Evolutionary conservation across 2,888 invertebrate genomes (phyloP).

Genomic region (Tribolium freemani): DNA sequence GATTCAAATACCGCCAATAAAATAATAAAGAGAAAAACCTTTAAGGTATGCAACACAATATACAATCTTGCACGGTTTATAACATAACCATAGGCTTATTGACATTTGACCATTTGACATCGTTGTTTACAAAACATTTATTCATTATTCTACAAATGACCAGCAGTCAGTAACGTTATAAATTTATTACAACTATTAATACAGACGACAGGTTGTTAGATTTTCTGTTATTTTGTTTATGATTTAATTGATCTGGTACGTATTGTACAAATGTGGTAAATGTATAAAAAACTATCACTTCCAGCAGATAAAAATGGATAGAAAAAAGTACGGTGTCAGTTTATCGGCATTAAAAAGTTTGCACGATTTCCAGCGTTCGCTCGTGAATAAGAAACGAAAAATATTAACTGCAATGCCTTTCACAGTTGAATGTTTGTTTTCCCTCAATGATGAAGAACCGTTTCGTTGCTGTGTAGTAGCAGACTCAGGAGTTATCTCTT

Average conservation of each 20-base stretch:
- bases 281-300: conserved; percentile 36
- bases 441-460: conserved; percentile 23
- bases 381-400: conserved; percentile 25
- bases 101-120: conserved; percentile 25
- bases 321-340: conserved; percentile 36
- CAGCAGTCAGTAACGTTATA: conserved; percentile 20
- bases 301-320: conserved; percentile 40
- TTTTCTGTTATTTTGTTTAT: conserved; percentile 29
- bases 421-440: conserved; percentile 16
- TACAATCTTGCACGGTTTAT: conserved; percentile 25
- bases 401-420: conserved; percentile 36
- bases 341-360: conserved; percentile 38
- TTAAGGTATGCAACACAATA: conserved; percentile 20
- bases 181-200: conserved; percentile 29
- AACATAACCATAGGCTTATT: conserved; percentile 27
- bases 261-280: conserved; percentile 30
- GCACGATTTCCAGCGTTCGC: conserved; percentile 26
- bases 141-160: background rate
- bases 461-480: conserved; percentile 11
- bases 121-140: conserved; percentile 7
- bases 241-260: conserved; percentile 36
- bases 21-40: conserved; percentile 9
- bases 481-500: conserved; percentile 22
- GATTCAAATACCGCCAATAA: conserved; percentile 22
- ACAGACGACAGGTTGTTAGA: conserved; percentile 31